These are phyloP conservation scores for Threskiornis aethiopicus DNA, from an alignment of 2,797 vertebrate species.

Conservation along the genomic window DNA sequence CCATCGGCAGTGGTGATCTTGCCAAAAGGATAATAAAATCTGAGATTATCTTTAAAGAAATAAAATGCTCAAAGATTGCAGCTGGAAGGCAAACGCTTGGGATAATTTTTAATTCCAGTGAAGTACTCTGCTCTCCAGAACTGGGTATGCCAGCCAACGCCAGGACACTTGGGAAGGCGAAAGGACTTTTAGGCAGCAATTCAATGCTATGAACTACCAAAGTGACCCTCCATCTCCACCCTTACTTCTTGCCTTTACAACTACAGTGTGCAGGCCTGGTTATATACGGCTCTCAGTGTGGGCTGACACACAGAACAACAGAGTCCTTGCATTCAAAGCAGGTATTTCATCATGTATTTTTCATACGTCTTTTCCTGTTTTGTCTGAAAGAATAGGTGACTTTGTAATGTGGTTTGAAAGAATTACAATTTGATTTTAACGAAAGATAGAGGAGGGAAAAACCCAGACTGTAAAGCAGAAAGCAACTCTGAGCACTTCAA, in stretches of 20 bases:
- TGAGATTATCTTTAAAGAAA: not conserved
- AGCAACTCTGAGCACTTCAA: not conserved
- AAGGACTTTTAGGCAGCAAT: not conserved
- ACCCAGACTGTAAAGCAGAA: not conserved
- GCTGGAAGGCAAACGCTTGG: not conserved
- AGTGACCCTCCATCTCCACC: not conserved
- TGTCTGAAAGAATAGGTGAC: not conserved
- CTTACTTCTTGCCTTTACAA: not conserved
- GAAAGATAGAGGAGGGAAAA: not conserved
- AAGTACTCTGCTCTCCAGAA: not conserved
- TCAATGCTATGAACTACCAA: not conserved
- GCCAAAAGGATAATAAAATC: not conserved
- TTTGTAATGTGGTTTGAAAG: not conserved
- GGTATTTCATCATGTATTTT: not conserved
- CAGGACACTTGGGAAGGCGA: rapidly evolving
- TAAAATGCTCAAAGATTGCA: not conserved
- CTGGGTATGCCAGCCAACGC: not conserved
- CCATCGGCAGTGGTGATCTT: not conserved
- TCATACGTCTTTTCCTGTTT: not conserved
- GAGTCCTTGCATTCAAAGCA: not conserved
- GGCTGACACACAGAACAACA: not conserved
- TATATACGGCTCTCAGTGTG: rapidly evolving
- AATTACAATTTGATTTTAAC: not conserved
- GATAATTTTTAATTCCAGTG: not conserved
- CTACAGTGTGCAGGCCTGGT: not conserved